Conservation (phyloP, 2,888 invertebrate species). For the Tethea ocularis region DNA sequence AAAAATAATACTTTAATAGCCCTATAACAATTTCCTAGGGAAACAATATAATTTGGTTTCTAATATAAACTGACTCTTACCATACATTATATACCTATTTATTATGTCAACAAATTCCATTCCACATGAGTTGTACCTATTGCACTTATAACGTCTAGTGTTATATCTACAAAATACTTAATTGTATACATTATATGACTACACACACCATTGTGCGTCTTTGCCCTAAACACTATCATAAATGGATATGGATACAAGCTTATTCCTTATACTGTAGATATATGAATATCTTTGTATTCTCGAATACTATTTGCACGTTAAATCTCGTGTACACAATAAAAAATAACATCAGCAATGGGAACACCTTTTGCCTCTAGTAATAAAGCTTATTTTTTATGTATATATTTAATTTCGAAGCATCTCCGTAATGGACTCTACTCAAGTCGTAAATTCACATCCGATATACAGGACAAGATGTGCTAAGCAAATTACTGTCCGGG, state of each 20-base stretch:
- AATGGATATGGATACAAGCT: slow-evolving; percentile 13
- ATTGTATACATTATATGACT: slow-evolving; percentile 60
- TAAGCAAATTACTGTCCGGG: background rate
- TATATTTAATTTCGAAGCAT: background rate
- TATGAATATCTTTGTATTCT: slow-evolving; percentile 25
- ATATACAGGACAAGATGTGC: background rate
- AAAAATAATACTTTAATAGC: slow-evolving; percentile 35
- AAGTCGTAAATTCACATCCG: background rate
- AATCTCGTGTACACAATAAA: background rate
- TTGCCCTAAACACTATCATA: slow-evolving; percentile 41
- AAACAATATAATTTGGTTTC: slow-evolving; percentile 39
- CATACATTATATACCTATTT: slow-evolving; percentile 35
- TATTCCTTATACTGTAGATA: slow-evolving; percentile 23
- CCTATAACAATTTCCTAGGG: slow-evolving; percentile 26
- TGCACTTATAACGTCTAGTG: slow-evolving; percentile 52
- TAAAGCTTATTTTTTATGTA: background rate
- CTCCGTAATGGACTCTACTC: background rate
- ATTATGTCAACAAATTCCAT: slow-evolving; percentile 47
- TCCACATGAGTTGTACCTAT: slow-evolving; percentile 71
- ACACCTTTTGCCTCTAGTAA: background rate
- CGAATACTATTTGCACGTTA: background rate
- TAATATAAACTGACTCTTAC: slow-evolving; percentile 38
- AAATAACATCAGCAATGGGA: background rate
- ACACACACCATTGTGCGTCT: slow-evolving; percentile 67
- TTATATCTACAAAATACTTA: slow-evolving; percentile 41